phyloP scores from a whole-genome alignment of 2,888 invertebrate species.

The Parnassius mnemosyne region DNA sequence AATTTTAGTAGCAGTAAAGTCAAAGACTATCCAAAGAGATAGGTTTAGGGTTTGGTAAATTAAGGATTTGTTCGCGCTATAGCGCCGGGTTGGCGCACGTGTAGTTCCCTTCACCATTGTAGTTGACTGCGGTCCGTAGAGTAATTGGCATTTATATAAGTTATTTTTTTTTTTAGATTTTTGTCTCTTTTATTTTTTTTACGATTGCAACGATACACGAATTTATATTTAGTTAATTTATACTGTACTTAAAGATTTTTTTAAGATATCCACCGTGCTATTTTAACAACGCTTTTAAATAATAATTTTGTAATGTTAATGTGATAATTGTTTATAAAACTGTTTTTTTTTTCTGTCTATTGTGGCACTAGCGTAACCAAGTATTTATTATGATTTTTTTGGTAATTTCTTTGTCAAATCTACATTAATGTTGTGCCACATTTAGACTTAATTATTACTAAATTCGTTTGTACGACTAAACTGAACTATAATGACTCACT shows the following conservation, averaged over 20 bases:
- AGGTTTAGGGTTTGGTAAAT: conserved; percentile 18
- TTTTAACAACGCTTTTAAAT: conserved; percentile 18
- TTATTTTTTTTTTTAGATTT: conserved; percentile 30
- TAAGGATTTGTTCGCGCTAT: conserved; percentile 14
- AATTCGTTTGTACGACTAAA: conserved; percentile 41
- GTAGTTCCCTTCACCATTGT: conserved; percentile 13
- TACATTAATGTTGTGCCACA: conserved; percentile 12
- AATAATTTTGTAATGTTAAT: conserved; percentile 15
- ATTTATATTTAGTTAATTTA: conserved; percentile 13
- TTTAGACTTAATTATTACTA: conserved; percentile 29
- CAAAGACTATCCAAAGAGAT: conserved; percentile 46
- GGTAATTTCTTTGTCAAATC: background rate
- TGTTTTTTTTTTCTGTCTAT: conserved; percentile 18
- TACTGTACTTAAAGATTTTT: conserved; percentile 19
- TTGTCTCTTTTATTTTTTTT: conserved; percentile 36
- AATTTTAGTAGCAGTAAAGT: conserved; percentile 18
- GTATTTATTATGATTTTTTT: background rate
- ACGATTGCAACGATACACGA: conserved; percentile 46
- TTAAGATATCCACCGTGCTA: conserved; percentile 19
- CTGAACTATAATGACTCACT: conserved; percentile 43
- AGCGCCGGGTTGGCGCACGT: conserved; percentile 1
- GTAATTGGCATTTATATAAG: conserved; percentile 62
- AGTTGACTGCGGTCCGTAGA: conserved; percentile 42
- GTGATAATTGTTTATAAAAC: conserved; percentile 28
- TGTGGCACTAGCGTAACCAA: conserved; percentile 10